Percentiles rank a stretch among this genome's conserved stretches.
Evolutionary conservation across 1,140 invertebrate species (phyloP).

Genomic region (Platorchestia sp.): DNA sequence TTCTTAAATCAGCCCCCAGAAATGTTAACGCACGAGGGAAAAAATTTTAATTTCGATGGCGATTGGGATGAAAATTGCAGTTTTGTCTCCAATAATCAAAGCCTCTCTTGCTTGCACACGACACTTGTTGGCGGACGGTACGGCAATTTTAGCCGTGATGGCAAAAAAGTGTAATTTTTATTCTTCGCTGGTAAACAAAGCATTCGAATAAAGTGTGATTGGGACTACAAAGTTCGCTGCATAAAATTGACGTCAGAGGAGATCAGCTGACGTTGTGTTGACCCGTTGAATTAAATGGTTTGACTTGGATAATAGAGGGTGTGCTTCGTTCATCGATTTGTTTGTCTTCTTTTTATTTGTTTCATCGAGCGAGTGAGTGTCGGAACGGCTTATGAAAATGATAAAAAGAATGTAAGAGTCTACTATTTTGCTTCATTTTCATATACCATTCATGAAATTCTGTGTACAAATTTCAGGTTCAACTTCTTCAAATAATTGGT

Average conservation of each 20-base stretch:
- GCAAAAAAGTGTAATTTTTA: neutral
- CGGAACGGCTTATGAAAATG: neutral
- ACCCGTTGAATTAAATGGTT: neutral
- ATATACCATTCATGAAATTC: neutral
- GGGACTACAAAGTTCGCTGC: neutral
- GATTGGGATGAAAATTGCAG: neutral
- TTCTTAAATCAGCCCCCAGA: neutral
- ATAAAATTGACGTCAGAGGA: neutral
- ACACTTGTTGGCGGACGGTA: neutral
- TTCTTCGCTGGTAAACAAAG: neutral
- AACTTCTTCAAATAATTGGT: neutral
- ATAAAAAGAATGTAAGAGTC: neutral
- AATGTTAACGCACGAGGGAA: neutral
- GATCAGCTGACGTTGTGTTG: neutral
- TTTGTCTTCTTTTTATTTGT: neutral
- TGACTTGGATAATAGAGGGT: neutral
- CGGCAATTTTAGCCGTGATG: neutral
- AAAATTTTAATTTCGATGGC: neutral
- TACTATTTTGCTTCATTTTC: neutral
- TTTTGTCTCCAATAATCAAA: neutral
- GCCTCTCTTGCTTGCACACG: too few relatives aligned
- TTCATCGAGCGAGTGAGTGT: neutral
- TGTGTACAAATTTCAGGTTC: neutral
- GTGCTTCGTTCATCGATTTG: neutral
- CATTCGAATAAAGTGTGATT: neutral